Percentiles rank a stretch among this genome's conserved stretches.
phyloP scores from a whole-genome alignment of 2,888 invertebrate species.

The Drosophila nr. medialis region DNA sequence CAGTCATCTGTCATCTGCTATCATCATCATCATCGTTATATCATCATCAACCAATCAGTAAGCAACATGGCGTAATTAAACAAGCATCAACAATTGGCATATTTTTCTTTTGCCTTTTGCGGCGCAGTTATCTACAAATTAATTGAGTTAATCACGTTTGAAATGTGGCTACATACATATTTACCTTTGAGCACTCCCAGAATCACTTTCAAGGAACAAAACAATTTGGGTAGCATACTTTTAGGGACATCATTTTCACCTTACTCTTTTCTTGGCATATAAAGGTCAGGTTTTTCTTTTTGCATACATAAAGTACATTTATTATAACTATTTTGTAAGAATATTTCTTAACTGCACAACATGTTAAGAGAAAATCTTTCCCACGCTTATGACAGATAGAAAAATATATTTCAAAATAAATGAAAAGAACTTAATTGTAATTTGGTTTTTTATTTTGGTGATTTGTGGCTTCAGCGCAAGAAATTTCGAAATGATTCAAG shows the following conservation, averaged over 20 bases:
- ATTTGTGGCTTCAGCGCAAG: background rate
- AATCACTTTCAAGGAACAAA: background rate
- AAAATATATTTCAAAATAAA: too few species aligned
- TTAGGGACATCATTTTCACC: conserved; percentile 7
- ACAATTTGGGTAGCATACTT: conserved; percentile 17
- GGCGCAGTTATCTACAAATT: conserved; percentile 20
- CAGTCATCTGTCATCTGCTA: conserved; percentile 10
- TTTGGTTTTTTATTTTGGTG: background rate
- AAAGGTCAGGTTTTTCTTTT: too few species aligned
- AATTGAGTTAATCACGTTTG: conserved; percentile 17
- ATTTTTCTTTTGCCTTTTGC: conserved; percentile 3
- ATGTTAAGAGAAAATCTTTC: too few species aligned
- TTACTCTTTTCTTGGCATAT: background rate
- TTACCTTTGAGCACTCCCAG: background rate
- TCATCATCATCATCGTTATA: conserved; percentile 30
- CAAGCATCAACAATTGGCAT: conserved; percentile 15
- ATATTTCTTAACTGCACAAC: background rate
- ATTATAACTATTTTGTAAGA: background rate
- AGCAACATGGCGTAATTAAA: conserved; percentile 74
- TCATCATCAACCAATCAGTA: conserved; percentile 61
- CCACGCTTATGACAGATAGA: too few species aligned
- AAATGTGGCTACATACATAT: background rate
- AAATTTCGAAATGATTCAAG: background rate
- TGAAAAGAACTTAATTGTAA: too few species aligned
- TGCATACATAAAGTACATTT: too few species aligned